phyloP scores from a whole-genome alignment of 2,888 invertebrate species.

The Drosophila niveifrons region DNA sequence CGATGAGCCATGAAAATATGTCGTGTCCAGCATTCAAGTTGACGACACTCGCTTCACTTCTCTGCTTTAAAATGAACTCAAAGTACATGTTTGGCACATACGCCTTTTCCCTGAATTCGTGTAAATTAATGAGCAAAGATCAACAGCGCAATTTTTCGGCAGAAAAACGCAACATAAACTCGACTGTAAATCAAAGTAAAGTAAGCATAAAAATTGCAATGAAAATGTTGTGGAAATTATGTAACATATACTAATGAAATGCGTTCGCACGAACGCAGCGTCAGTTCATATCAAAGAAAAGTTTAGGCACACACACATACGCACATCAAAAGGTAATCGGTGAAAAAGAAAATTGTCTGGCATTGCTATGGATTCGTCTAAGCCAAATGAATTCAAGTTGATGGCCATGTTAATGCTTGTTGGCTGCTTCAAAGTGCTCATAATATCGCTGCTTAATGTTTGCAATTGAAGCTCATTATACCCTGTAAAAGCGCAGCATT shows the following conservation, averaged over 20 bases:
- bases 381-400: constrained; percentile 29
- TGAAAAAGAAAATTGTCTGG: not conserved
- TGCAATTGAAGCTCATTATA: constrained; percentile 27
- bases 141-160: not conserved
- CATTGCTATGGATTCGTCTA: constrained; percentile 18
- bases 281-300: constrained; percentile 13
- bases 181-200: constrained; percentile 2
- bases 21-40: constrained; percentile 19
- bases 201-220: constrained; percentile 18
- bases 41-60: not conserved
- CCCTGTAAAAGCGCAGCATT: not conserved
- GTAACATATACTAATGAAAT: not conserved
- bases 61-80: not conserved
- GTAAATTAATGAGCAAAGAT: not conserved
- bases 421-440: constrained; percentile 17
- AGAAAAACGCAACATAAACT: not conserved
- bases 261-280: not conserved
- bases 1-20: constrained; percentile 26
- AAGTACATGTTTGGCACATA: not conserved
- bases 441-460: constrained; percentile 26
- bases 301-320: not conserved
- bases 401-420: constrained; percentile 11
- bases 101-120: no score
- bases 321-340: not conserved
- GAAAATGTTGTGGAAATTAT: constrained; percentile 6